Evolutionary conservation across 2,797 vertebrate species (phyloP).

Genomic region (Nothura maculosa): DNA sequence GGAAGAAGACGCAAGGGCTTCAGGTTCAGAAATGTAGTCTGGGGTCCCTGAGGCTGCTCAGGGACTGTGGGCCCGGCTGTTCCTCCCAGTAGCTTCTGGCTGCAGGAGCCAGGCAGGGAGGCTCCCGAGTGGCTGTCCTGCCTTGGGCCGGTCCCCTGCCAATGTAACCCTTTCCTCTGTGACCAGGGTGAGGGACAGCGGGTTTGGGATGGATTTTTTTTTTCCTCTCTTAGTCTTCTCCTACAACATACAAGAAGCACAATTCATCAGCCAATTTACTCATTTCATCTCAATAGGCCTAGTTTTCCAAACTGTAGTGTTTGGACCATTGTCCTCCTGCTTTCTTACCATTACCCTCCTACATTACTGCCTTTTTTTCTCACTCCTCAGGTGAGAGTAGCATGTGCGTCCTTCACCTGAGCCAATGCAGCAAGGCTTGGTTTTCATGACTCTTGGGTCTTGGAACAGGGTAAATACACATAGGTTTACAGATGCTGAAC

Average conservation of each 20-base stretch:
- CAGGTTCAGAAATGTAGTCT: not conserved
- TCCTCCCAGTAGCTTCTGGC: not conserved
- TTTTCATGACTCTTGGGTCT: not conserved
- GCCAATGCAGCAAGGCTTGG: not conserved
- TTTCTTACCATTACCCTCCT: not conserved
- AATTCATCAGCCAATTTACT: not conserved
- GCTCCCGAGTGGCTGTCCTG: not conserved
- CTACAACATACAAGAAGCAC: not conserved
- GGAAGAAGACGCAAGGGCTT: not conserved
- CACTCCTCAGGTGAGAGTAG: not conserved
- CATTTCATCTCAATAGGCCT: not conserved
- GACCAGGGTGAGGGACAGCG: not conserved
- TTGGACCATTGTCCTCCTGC: too few species aligned
- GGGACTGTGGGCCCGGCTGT: rapidly evolving
- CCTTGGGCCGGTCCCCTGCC: not conserved
- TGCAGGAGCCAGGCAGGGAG: not conserved
- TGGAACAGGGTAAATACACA: not conserved
- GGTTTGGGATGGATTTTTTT: too few species aligned
- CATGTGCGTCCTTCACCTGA: rapidly evolving
- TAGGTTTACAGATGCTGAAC: not conserved
- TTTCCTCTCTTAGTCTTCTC: too few species aligned
- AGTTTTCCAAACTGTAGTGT: not conserved
- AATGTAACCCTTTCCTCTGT: not conserved
- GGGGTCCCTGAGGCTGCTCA: not conserved
- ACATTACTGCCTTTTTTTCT: rapidly evolving